These are phyloP conservation scores for Eupithecia inturbata DNA, from an alignment of 2,888 invertebrate species.

Conservation along the genomic window DNA sequence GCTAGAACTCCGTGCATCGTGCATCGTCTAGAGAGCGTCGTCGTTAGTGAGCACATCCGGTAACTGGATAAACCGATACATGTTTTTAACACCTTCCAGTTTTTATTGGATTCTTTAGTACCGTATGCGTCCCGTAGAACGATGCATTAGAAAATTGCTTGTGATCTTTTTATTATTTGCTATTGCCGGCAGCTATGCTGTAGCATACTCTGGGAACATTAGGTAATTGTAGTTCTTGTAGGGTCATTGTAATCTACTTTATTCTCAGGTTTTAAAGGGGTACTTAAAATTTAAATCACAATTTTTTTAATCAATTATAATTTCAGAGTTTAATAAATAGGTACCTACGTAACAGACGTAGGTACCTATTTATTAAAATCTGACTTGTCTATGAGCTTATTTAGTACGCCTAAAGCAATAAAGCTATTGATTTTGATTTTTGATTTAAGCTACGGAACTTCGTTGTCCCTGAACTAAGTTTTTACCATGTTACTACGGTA, in stretches of 20 bases:
- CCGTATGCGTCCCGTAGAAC: constrained; percentile 26
- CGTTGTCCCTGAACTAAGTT: neutral
- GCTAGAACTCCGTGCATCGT: constrained; percentile 55
- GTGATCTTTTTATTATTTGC: constrained; percentile 14
- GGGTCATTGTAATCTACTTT: neutral
- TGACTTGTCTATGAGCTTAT: neutral
- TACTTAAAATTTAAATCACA: too few relatives aligned
- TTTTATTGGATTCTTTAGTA: constrained; percentile 39
- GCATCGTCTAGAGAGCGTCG: constrained; percentile 51
- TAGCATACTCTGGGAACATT: neutral
- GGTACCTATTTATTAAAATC: neutral
- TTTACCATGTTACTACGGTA: neutral
- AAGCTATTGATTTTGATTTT: neutral
- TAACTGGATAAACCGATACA: constrained; percentile 58
- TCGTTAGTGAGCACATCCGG: constrained; percentile 61
- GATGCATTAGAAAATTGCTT: constrained; percentile 36
- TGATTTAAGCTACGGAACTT: neutral
- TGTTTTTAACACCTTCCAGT: constrained; percentile 35
- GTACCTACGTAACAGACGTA: too few relatives aligned
- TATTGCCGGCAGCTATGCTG: neutral
- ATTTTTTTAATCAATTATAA: too few relatives aligned
- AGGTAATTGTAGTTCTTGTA: neutral
- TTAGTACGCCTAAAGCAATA: neutral
- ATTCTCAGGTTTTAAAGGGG: neutral
- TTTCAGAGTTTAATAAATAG: too few relatives aligned